Percentiles rank a stretch among this genome's conserved stretches.
These are phyloP conservation scores for Mustela lutreola DNA, from an alignment of 2,113 vertebrate genomes.

Conservation along the genomic window DNA sequence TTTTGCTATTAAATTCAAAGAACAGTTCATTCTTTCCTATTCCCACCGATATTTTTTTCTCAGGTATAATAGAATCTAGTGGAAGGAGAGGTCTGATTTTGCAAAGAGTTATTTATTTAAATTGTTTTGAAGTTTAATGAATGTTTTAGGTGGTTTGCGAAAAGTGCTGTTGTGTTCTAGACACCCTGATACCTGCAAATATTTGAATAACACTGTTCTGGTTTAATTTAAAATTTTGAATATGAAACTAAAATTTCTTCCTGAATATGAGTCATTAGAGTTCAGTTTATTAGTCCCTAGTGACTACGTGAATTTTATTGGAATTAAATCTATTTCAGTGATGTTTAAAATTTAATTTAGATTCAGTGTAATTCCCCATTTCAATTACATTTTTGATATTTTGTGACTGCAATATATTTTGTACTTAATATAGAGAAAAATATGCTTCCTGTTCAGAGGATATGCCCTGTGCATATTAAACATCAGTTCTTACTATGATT, in stretches of 20 bases:
- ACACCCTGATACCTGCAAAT: not conserved
- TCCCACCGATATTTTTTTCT: not conserved
- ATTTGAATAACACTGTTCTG: not conserved
- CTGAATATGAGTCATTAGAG: constrained; percentile 27
- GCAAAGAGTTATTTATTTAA: not conserved
- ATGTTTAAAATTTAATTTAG: constrained; percentile 52
- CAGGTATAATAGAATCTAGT: not conserved
- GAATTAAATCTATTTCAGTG: constrained; percentile 24
- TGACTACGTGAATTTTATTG: constrained; percentile 1
- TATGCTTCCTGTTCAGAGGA: not conserved
- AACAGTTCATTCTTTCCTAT: not conserved
- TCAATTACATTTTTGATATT: not conserved
- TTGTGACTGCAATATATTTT: not conserved
- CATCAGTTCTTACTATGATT: constrained; percentile 28
- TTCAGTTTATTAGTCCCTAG: constrained; percentile 10
- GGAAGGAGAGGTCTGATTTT: not conserved
- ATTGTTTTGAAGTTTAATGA: constrained; percentile 21
- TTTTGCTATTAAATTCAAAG: constrained; percentile 4
- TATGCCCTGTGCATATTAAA: not conserved
- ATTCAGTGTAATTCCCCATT: not conserved
- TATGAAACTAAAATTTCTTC: constrained; percentile 42
- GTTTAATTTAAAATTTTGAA: constrained; percentile 34
- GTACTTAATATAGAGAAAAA: not conserved
- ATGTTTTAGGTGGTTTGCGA: not conserved
- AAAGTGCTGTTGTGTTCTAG: not conserved